Evolutionary conservation across 2,113 vertebrate species (phyloP).

Genomic region (Rallus limicola): DNA sequence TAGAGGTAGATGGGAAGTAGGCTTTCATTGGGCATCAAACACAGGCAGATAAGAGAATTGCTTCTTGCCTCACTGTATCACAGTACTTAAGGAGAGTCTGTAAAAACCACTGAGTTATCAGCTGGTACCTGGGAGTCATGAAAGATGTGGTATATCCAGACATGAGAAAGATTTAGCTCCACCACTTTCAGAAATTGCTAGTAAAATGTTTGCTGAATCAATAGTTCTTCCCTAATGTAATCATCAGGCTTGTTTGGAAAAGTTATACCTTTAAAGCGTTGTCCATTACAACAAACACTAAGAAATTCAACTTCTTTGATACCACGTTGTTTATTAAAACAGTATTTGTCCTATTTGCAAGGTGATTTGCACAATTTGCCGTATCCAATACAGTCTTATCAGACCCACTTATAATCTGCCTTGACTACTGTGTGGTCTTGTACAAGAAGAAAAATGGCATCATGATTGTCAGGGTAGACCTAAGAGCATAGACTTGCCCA

Average conservation of each 20-base stretch:
- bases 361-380: not conserved
- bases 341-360: not conserved
- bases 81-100: not conserved
- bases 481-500: not conserved
- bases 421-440: not conserved
- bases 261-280: fast-evolving
- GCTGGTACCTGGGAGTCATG: not conserved
- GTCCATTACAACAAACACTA: not conserved
- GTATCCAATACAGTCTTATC: not conserved
- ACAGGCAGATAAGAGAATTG: not conserved
- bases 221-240: not conserved
- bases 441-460: not conserved
- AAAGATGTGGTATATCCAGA: not conserved
- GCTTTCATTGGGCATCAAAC: not conserved
- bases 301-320: not conserved
- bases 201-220: not conserved
- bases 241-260: not conserved
- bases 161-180: not conserved
- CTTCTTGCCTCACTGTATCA: not conserved
- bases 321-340: not conserved
- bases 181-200: not conserved
- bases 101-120: not conserved
- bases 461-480: not conserved
- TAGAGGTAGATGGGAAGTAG: not conserved
- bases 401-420: not conserved